Evolutionary conservation across 2,888 invertebrate species (phyloP).

Genomic region (Dexiosoma caninum): DNA sequence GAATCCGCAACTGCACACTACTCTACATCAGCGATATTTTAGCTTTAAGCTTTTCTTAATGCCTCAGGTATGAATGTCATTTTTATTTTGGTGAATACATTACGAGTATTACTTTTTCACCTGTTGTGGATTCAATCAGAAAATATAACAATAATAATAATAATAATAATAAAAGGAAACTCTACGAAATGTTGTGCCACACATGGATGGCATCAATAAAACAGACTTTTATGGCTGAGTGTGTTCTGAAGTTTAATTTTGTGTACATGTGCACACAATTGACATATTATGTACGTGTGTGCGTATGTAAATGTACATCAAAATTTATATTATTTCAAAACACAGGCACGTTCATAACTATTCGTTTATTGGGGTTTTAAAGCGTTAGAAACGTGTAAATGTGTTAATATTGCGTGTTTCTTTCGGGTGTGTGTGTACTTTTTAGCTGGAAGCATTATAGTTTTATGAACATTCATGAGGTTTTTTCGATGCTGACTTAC

Average conservation of each 20-base stretch:
- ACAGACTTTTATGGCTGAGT: background rate
- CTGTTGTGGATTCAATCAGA: slow-evolving; percentile 54
- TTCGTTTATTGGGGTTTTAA: slow-evolving; percentile 34
- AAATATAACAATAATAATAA: slow-evolving; percentile 26
- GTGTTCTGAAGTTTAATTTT: background rate
- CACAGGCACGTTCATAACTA: background rate
- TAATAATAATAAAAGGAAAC: slow-evolving; percentile 1
- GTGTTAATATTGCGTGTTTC: slow-evolving; percentile 23
- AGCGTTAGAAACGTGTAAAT: slow-evolving; percentile 14
- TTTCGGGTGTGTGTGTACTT: background rate
- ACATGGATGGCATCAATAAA: slow-evolving; percentile 18
- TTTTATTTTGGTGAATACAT: slow-evolving; percentile 53
- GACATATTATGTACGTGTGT: background rate
- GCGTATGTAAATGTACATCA: background rate
- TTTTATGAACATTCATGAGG: too few relatives aligned
- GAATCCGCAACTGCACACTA: slow-evolving; percentile 27
- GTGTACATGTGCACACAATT: background rate
- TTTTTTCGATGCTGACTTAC: slow-evolving; percentile 80
- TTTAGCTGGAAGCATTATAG: slow-evolving; percentile 13
- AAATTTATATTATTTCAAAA: background rate
- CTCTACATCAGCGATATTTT: slow-evolving; percentile 25
- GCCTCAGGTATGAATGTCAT: slow-evolving; percentile 57
- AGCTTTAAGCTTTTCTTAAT: slow-evolving; percentile 54
- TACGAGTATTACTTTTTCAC: slow-evolving; percentile 63
- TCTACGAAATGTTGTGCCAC: background rate